Evolutionary conservation across 2,113 vertebrate species (phyloP), one percentile per base, ranked within the genome.

Genomic region (Equus przewalskii): DNA sequence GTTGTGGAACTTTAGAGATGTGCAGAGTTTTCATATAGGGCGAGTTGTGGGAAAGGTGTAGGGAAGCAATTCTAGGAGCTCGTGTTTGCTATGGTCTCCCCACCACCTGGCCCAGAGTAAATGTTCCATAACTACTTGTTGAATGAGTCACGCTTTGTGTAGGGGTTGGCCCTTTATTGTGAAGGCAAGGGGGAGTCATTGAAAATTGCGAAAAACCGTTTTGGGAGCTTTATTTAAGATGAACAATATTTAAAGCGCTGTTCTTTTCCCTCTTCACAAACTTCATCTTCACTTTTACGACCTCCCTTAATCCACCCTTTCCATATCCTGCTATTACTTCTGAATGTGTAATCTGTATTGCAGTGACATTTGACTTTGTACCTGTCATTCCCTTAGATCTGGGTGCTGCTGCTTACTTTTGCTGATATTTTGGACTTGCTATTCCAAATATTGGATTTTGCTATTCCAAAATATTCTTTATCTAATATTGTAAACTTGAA

Each of bases 401-500:
- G 30, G 28, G 28, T 51, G 13, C 60, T 96, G 65, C 56, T 56
- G 26, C 94, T 96, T n/a, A 51, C 67, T 91, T 94, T 80, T 78
- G 65, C 51, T 70, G 72, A 69, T 70, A 28, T 12, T 41, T 41
- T 41, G 36, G 36, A 41, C 36, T 58, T 79, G 44, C 44, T 70
- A 9, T 93, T 87, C 26, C 49, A 92, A 91, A 92, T 41, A 41
- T 41, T 41, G 36, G 36, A 41, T 41, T 41, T 58, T 79, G 44
- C 44, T 70, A 9, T 93, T 87, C 26, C 49, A 92, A 91, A 92
- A 58, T 58, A 80, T 82, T 94, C 46, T 93, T 91, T 91, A 85
- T 96, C n/a, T 82, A 91, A 93, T 28, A 54, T 75, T 92, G 30
- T 26, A 58, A 97, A 82, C 56, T 91, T 89, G 67, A 94, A 94